Conservation (phyloP, 2,888 invertebrate genomes). For the Eledona agricola region DNA sequence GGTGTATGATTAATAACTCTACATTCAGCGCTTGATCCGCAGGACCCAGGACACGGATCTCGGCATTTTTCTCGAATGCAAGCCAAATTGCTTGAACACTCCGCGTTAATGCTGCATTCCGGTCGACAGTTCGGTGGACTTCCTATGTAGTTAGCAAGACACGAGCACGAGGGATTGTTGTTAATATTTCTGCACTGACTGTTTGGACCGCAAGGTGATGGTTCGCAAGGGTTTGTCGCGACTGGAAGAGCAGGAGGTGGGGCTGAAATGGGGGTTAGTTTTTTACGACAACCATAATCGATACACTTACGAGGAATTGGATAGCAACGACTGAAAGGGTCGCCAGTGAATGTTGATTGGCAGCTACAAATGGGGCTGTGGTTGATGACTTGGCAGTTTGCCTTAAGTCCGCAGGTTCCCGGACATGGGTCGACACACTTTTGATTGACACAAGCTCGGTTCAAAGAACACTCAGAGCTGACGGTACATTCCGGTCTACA, state of each 20-base stretch:
- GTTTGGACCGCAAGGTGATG: slow-evolving; percentile 75
- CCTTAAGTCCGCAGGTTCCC: slow-evolving; percentile 73
- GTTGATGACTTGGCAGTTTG: slow-evolving; percentile 77
- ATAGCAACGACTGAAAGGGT: slow-evolving; percentile 70
- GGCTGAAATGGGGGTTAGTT: slow-evolving; percentile 39
- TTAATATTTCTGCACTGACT: slow-evolving; percentile 71
- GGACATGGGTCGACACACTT: slow-evolving; percentile 83
- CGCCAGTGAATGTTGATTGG: slow-evolving; percentile 70
- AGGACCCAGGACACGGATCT: slow-evolving; percentile 78
- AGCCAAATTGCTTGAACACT: slow-evolving; percentile 75
- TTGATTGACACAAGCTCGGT: slow-evolving; percentile 75
- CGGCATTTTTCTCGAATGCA: slow-evolving; percentile 78
- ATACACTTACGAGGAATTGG: slow-evolving; percentile 52
- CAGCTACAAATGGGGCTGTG: slow-evolving; percentile 65
- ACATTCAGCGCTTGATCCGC: slow-evolving; percentile 72
- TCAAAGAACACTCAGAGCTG: slow-evolving; percentile 76
- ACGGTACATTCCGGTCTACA: slow-evolving; percentile 81
- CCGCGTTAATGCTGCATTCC: slow-evolving; percentile 76
- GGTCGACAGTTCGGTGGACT: slow-evolving; percentile 77
- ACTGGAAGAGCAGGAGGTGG: slow-evolving; percentile 54
- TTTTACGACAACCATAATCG: neutral
- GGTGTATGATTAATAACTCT: slow-evolving; percentile 75
- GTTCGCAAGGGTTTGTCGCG: slow-evolving; percentile 71
- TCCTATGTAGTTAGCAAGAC: slow-evolving; percentile 72
- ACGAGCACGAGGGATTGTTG: slow-evolving; percentile 72